Conservation (phyloP, 2,888 invertebrate species). For the Tenthredo distinguenda region DNA sequence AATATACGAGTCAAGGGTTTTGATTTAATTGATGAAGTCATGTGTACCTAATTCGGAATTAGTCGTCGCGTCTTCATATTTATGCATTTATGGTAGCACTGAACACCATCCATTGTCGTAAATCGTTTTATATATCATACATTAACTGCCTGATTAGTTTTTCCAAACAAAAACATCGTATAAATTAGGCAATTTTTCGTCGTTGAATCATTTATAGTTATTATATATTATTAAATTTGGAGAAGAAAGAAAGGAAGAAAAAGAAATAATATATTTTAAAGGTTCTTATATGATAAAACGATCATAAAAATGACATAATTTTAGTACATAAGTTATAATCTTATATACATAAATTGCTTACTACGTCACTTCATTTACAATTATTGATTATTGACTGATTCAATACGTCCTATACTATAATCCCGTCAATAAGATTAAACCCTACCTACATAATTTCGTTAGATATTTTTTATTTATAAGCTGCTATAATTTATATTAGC, state of each 20-base stretch:
- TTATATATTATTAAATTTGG: constrained; percentile 31
- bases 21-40: constrained; percentile 20
- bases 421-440: constrained; percentile 41
- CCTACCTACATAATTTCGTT: background rate
- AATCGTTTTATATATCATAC: constrained; percentile 4
- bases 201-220: constrained; percentile 14
- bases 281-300: constrained; percentile 32
- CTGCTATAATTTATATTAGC: constrained; percentile 43
- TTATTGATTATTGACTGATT: constrained; percentile 48
- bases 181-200: constrained; percentile 17
- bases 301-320: constrained; percentile 50
- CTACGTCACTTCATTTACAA: constrained; percentile 26
- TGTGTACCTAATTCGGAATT: constrained; percentile 43
- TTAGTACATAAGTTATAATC: constrained; percentile 25
- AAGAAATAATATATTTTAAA: constrained; percentile 47
- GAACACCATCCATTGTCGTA: constrained; percentile 1
- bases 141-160: background rate
- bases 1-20: constrained; percentile 32
- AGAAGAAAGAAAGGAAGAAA: background rate
- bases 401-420: constrained; percentile 17
- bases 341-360: constrained; percentile 41
- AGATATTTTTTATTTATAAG: constrained; percentile 14
- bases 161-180: background rate
- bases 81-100: constrained; percentile 17
- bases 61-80: constrained; percentile 22